Base-by-base conservation (phyloP, 2,888 invertebrate genomes). In the Apodemia zela region DNA sequence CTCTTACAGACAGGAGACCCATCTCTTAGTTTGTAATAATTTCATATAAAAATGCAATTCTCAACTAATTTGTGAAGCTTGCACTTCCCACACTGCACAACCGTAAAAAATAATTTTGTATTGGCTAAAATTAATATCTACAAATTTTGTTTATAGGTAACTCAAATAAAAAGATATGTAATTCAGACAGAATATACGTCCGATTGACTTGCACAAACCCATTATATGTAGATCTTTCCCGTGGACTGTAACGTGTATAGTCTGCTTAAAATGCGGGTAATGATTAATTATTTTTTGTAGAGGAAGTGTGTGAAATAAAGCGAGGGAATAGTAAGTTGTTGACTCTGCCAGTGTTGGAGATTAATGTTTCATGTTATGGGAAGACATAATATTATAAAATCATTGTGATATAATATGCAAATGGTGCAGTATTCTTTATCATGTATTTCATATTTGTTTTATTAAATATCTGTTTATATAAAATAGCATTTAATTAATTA, bases 371-470 rank as follows among this genome's bases (percentile, higher is more conserved):
- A 80, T 85, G 79, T 82, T 85, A 83, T 84, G 81, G 84, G 83
- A 82, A 82, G 81, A 83, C 76, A 72, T 73, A 72, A 73, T 76
- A 75, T 75, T 75, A 76, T 79, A 79, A 83, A 81, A 80, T 85
- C 76, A 84, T 82, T 85, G 88, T 90, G 89, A 89, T 89, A 89
- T 82, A 81, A 84, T 81, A 81, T 81, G 78, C 80, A 80, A 79
- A 79, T 80, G 80, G 79, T 81, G 84, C 84, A 79, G 75, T 76
- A 75, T 78, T 75, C 73, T 75, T 73, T 67, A 61, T 67, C 35
- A 11, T 51, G 21, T 35, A 49, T 61, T 61, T 54, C 58, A 65
- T 62, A 61, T 63, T 63, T 60, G 63, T 61, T 63, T 63, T 64
- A 62, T 61, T 49, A 61, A 59, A 62, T 45, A 45, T 66, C 60